Evolutionary conservation across 2,113 vertebrate species (phyloP).

Genomic region (Clinocottus analis): DNA sequence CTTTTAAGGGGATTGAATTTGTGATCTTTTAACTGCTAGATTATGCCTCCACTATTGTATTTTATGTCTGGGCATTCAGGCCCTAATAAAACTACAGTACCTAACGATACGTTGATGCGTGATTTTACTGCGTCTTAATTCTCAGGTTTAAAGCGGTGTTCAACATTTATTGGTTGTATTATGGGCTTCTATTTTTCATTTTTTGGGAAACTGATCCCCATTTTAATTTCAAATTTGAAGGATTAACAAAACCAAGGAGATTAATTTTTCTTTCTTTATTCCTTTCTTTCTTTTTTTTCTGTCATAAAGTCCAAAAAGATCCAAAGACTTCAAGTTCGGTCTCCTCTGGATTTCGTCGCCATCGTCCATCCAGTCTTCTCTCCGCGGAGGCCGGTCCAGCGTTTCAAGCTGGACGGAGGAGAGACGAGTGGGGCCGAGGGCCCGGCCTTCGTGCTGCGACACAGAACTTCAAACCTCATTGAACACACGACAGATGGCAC

Average conservation of each 20-base stretch:
- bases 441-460: constrained; percentile 80
- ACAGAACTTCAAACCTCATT: constrained; percentile 64
- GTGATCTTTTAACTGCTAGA: not conserved
- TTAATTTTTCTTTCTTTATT: not conserved
- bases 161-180: not conserved
- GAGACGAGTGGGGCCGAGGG: constrained; percentile 73
- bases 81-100: not conserved
- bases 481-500: constrained; percentile 44
- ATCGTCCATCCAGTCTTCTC: not conserved
- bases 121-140: not conserved
- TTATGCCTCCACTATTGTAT: not conserved
- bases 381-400: constrained; percentile 45
- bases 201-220: not conserved
- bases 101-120: not conserved
- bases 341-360: not conserved
- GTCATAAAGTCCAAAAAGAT: constrained; percentile 4
- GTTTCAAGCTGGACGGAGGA: constrained; percentile 82
- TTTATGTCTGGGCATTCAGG: not conserved
- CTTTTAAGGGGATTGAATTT: not conserved
- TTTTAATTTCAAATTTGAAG: constrained; percentile 17
- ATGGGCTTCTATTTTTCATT: not conserved
- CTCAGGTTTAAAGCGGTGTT: not conserved
- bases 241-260: constrained; percentile 8
- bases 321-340: not conserved
- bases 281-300: not conserved